Conservation (phyloP, 1,140 invertebrate genomes). For the Drosophila tropicalis region DNA sequence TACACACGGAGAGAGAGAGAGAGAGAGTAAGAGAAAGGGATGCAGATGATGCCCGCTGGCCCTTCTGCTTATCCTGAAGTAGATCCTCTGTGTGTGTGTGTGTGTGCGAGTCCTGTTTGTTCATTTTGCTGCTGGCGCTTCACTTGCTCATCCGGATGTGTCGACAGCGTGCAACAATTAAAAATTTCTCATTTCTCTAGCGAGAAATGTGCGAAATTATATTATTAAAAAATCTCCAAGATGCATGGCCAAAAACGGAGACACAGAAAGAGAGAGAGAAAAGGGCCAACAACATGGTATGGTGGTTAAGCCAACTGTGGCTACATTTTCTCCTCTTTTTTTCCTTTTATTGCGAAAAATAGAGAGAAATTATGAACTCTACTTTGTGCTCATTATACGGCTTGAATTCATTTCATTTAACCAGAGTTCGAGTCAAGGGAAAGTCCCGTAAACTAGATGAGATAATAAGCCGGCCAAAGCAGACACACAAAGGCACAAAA, state of each 20-base stretch:
- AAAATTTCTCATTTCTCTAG: constrained; percentile 39
- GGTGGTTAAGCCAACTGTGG: constrained; percentile 31
- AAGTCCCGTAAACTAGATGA: constrained; percentile 55
- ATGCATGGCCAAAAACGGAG: too few relatives aligned
- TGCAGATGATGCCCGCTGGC: constrained; percentile 12
- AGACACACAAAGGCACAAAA: constrained; percentile 1
- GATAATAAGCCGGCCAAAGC: constrained; percentile 55
- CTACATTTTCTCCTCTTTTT: constrained; percentile 35
- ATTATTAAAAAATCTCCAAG: constrained; percentile 19
- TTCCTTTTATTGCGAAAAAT: background rate
- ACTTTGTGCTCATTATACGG: constrained; percentile 53
- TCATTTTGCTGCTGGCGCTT: background rate
- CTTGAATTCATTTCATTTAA: constrained; percentile 68
- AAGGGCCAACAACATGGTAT: background rate
- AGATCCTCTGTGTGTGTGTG: background rate
- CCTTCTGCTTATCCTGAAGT: background rate
- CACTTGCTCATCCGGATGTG: constrained; percentile 20
- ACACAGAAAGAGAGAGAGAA: too few relatives aligned
- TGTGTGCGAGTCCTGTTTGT: constrained; percentile 2
- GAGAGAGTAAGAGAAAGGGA: constrained; percentile 4
- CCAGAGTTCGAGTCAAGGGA: constrained; percentile 23
- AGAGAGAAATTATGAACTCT: constrained; percentile 3
- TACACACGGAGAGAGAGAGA: constrained; percentile 7
- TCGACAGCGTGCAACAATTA: constrained; percentile 46
- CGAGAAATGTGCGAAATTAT: constrained; percentile 42